Evolutionary conservation across 1,140 invertebrate species (phyloP), one percentile per base, ranked within the genome.

Genomic region (fruit fly (Drosophila melanogaster)): DNA sequence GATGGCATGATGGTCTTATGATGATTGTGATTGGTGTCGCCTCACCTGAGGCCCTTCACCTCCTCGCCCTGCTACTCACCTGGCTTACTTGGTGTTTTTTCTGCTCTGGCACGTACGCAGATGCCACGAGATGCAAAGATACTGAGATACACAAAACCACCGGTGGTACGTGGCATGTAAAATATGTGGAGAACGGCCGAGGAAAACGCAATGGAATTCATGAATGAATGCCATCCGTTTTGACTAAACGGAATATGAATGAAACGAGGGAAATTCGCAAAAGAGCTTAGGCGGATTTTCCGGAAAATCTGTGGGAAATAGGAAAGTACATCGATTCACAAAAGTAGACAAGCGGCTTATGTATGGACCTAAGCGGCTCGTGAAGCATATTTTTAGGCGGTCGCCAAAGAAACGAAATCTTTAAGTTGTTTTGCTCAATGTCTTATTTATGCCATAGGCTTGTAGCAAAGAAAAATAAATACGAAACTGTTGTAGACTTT

Each of bases 1-100:
- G 24, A 51, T 51, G 81, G 65, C 54, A 69, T 46, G 47, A 50
- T 46, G 50, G 62, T 56, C 79, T 87, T 87, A 87, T 87, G 84
- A 83, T 89, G 83, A 87, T 87, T 87, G 84, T 89, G 83, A 87
- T 87, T 87, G 83, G 84, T 83, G 83, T 87, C 76, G 83, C 73
- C 79, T 77, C 73, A 75, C 76, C 79, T 79, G 78, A 33, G 46
- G 53, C 77, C 51, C 58, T 40, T 78, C 55, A 57, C 61, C 59
- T 22, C 41, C 49, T 30, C 46, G 46, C 24, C 4, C 1, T 6
- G 14, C 24, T 11, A 17, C 26, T 15, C 37, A 64, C 10, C 41
- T 60, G 53, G 11, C 22, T 47, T 15, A n/a, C 26, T 47, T 14
- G 5, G 15, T 1, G 11, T 30, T 61, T 40, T 22, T 54, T 56